Percentiles rank a stretch among this genome's conserved stretches.
phyloP scores from a whole-genome alignment of 2,113 vertebrate genomes.

The Edolisoma coerulescens region DNA sequence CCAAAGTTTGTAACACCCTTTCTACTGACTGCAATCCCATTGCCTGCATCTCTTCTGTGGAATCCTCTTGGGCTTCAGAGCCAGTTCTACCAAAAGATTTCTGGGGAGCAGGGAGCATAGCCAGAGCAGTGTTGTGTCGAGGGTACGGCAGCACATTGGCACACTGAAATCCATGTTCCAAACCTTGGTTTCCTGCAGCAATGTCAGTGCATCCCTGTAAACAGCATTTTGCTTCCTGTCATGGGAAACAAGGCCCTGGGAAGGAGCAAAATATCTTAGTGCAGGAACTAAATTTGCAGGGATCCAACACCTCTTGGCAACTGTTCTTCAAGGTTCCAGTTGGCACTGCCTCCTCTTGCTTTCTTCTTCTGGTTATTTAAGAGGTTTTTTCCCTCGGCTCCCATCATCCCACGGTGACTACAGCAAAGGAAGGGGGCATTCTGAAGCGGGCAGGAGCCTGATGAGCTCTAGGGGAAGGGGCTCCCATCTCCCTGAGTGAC shows the following conservation, averaged over 20 bases:
- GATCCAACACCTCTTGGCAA: not conserved
- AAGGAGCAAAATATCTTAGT: not conserved
- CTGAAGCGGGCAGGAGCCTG: rapidly evolving
- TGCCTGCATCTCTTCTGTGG: not conserved
- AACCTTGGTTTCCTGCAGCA: not conserved
- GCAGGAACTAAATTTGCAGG: not conserved
- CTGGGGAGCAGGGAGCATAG: not conserved
- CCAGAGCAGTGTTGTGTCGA: not conserved
- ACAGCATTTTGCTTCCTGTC: not conserved
- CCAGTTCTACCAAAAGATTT: not conserved
- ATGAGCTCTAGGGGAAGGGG: not conserved
- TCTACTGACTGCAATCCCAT: not conserved
- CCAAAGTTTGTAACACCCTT: not conserved
- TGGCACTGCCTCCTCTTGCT: rapidly evolving
- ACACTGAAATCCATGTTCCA: not conserved
- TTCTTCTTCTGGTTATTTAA: not conserved
- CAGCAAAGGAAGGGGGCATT: not conserved
- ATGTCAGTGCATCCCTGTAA: not conserved
- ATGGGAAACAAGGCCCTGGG: not conserved
- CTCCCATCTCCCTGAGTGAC: not conserved
- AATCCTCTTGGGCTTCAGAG: not conserved
- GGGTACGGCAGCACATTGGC: rapidly evolving
- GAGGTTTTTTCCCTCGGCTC: not conserved
- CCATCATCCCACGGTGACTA: rapidly evolving
- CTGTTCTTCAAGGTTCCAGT: rapidly evolving